A percentile compares a stretch with the other conserved stretches of the same genome.
Conservation (phyloP, 2,113 vertebrate species). For the Odobenus rosmarus region DNA sequence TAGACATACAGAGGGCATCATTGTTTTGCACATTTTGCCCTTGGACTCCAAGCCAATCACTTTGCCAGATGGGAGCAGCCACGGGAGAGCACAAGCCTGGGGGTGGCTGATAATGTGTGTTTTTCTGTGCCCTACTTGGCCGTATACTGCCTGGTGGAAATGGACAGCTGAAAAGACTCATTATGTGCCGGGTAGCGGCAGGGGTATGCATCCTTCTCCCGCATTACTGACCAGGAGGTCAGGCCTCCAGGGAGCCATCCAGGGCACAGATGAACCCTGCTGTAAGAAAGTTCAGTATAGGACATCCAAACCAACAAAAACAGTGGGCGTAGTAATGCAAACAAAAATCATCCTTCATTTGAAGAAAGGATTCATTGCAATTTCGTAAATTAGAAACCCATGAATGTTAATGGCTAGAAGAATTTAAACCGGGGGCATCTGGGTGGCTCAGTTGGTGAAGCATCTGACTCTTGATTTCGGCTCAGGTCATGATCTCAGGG, state of each 20-base stretch:
- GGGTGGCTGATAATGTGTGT: background rate
- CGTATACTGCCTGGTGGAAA: background rate
- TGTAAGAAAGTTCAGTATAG: background rate
- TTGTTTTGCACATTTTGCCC: conserved; percentile 27
- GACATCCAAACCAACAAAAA: background rate
- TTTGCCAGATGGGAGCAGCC: conserved; percentile 26
- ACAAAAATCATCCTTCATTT: background rate
- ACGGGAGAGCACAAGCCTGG: background rate
- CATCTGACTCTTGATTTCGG: background rate
- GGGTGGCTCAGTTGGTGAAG: background rate
- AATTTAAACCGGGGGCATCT: background rate
- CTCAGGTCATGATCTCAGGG: background rate
- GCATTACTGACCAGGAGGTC: background rate
- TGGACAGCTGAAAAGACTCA: background rate
- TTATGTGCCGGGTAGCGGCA: background rate
- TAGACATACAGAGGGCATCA: background rate
- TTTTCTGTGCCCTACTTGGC: background rate
- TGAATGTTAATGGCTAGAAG: conserved; percentile 26
- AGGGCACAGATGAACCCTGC: background rate
- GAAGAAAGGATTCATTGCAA: background rate
- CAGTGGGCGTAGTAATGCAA: background rate
- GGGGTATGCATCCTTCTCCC: background rate
- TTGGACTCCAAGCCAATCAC: background rate
- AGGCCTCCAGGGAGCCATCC: background rate
- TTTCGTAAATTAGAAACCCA: conserved; percentile 3